Evolutionary conservation across 2,113 vertebrate species (phyloP).

Genomic region (Megaceryle torquata): DNA sequence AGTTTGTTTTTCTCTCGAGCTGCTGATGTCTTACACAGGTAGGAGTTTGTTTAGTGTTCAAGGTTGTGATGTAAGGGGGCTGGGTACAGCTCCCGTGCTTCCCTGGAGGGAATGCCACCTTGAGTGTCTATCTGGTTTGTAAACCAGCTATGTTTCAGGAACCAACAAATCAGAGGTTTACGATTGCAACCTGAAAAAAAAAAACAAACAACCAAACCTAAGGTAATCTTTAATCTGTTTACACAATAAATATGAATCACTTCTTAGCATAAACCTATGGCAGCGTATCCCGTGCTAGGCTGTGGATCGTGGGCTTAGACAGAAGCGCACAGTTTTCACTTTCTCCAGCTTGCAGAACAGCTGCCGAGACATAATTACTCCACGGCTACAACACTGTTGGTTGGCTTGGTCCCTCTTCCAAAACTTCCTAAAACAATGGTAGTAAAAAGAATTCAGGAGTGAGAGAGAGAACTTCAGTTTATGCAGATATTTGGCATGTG

Average conservation of each 20-base stretch:
- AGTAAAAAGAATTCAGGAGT: neutral
- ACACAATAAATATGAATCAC: neutral
- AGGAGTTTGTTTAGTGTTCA: neutral
- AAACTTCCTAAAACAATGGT: neutral
- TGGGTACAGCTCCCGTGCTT: neutral
- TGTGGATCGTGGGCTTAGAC: neutral
- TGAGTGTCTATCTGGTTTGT: accelerated
- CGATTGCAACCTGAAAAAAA: neutral
- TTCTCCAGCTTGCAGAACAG: too few species aligned
- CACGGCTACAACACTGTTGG: neutral
- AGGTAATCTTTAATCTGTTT: neutral
- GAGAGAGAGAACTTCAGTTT: neutral
- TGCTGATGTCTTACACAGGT: neutral
- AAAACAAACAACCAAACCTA: neutral
- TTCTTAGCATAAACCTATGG: neutral
- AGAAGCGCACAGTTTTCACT: neutral
- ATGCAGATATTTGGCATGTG: neutral
- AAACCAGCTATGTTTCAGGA: neutral
- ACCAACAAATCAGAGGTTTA: neutral
- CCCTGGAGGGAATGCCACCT: neutral
- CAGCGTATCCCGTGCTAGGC: accelerated
- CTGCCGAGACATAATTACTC: neutral
- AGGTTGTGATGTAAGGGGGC: neutral
- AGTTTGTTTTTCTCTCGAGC: neutral
- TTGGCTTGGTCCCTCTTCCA: neutral